Percentiles rank a stretch among this genome's conserved stretches.
Conservation (phyloP, 2,113 vertebrate species). For the Cercocebus atys region DNA sequence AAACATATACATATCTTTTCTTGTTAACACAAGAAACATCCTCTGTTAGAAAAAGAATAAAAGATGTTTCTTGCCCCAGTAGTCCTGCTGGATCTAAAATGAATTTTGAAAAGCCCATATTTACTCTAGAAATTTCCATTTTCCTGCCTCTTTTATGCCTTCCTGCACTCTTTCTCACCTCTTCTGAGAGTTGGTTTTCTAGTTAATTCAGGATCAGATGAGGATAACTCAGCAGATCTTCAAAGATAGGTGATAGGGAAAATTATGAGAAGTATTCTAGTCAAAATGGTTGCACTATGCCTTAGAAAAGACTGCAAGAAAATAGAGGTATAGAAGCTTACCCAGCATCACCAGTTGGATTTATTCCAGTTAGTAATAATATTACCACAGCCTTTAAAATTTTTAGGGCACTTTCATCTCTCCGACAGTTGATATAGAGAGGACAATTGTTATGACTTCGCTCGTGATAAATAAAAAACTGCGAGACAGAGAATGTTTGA, state of each 20-base stretch:
- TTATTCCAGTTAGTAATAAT: background rate
- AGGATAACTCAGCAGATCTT: background rate
- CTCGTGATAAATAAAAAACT: background rate
- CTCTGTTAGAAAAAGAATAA: no score
- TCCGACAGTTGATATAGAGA: background rate
- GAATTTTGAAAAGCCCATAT: background rate
- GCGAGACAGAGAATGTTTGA: background rate
- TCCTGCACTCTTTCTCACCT: background rate
- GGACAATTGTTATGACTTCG: background rate
- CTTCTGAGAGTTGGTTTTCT: background rate
- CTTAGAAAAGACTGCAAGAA: background rate
- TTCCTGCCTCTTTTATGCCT: background rate
- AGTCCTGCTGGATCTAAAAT: background rate
- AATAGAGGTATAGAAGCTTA: background rate
- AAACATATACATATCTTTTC: background rate
- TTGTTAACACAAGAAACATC: no score
- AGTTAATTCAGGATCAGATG: background rate
- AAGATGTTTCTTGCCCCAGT: background rate
- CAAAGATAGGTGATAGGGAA: background rate
- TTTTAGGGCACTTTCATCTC: background rate
- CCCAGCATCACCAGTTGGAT: background rate
- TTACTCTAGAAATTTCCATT: background rate
- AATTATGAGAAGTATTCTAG: background rate
- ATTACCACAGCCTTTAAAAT: background rate
- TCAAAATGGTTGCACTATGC: background rate